Conservation (phyloP, 2,797 vertebrate genomes). For the Pachyuromys duprasi region DNA sequence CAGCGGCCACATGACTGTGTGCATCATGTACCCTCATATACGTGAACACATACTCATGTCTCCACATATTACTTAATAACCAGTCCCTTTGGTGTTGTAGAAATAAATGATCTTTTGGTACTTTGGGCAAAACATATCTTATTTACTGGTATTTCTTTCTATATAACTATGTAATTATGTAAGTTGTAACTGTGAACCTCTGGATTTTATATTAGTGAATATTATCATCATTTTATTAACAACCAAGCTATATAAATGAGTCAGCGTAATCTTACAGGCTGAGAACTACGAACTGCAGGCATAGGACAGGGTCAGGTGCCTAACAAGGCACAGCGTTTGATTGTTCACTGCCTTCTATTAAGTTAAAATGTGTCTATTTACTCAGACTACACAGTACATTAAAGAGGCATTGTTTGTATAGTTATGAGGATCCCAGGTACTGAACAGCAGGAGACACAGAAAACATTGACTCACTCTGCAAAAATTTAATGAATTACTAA, state of each 20-base stretch:
- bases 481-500: conserved; percentile 62
- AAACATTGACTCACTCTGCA: neutral
- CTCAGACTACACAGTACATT: neutral
- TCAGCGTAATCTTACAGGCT: neutral
- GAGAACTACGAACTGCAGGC: neutral
- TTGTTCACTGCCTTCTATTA: neutral
- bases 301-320: neutral
- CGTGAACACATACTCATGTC: neutral
- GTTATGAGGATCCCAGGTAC: neutral
- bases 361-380: neutral
- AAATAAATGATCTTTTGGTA: neutral
- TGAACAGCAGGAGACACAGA: neutral
- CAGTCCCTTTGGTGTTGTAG: neutral
- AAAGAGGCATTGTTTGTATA: neutral
- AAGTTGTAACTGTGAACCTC: neutral
- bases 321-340: neutral
- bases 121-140: neutral
- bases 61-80: conserved; percentile 18
- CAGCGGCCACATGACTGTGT: no score
- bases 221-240: neutral
- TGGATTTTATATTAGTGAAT: neutral
- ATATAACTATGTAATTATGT: no score
- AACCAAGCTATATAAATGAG: neutral
- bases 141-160: neutral
- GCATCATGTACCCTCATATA: neutral